Evolutionary conservation across 2,888 invertebrate species (phyloP).

Genomic region (Polydrusus cervinus): DNA sequence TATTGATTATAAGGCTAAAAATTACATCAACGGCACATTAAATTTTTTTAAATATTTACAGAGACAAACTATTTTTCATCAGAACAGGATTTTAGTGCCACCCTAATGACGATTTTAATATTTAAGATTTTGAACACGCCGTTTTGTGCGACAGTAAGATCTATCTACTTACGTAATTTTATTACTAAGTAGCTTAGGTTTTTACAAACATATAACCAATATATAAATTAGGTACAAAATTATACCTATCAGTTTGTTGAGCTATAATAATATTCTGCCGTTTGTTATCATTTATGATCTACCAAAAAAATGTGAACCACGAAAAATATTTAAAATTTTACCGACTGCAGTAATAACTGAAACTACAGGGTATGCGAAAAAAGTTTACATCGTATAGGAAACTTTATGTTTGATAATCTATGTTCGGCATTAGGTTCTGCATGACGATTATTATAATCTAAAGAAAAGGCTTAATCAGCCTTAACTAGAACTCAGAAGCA

Average conservation of each 20-base stretch:
- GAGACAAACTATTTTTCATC: no score
- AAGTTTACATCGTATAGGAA: no score
- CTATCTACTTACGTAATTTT: conserved; percentile 4
- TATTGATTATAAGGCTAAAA: no score
- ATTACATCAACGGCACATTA: no score
- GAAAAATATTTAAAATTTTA: neutral
- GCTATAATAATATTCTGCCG: conserved; percentile 28
- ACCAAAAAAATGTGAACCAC: neutral
- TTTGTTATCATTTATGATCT: neutral
- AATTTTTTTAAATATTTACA: no score
- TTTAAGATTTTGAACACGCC: conserved; percentile 22
- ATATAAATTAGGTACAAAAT: conserved; percentile 17
- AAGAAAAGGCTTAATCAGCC: no score
- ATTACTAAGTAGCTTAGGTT: conserved; percentile 6
- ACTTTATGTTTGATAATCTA: no score
- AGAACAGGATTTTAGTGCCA: conserved; percentile 31
- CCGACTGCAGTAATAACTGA: no score
- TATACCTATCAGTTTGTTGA: neutral
- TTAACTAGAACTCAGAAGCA: no score
- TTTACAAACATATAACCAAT: neutral
- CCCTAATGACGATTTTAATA: neutral
- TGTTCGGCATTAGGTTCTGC: no score
- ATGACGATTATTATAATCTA: no score
- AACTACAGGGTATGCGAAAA: no score
- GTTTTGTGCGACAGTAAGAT: conserved; percentile 23